A percentile compares a stretch with the other conserved stretches of the same genome.
Conservation (phyloP, 1,140 invertebrate species). For the Meloidogyne hapla region DNA sequence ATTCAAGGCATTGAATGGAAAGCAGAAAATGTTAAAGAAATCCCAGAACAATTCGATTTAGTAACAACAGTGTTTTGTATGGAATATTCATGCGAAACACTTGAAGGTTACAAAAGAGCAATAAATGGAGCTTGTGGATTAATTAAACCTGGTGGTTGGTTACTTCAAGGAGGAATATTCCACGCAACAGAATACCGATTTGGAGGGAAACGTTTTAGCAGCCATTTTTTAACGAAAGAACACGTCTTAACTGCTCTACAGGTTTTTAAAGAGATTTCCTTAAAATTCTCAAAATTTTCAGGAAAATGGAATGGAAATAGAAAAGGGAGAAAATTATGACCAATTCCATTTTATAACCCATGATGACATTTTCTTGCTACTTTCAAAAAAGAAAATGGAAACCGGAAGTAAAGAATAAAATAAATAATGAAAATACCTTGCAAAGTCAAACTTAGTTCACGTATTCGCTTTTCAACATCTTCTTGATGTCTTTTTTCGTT, state of each 20-base stretch:
- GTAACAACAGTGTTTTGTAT: slow-evolving; percentile 60
- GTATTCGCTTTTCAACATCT: slow-evolving; percentile 20
- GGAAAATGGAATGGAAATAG: slow-evolving; percentile 56
- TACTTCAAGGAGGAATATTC: slow-evolving; percentile 55
- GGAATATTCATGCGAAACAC: slow-evolving; percentile 59
- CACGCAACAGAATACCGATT: slow-evolving; percentile 53
- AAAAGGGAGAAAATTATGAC: slow-evolving; percentile 15
- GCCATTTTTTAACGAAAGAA: slow-evolving; percentile 47
- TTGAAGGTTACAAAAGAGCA: slow-evolving; percentile 51
- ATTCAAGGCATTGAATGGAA: slow-evolving; percentile 46
- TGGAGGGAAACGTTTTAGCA: slow-evolving; percentile 51
- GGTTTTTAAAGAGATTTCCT: slow-evolving; percentile 1
- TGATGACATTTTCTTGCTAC: slow-evolving; percentile 59
- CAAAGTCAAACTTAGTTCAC: background rate
- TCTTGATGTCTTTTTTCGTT: slow-evolving; percentile 28
- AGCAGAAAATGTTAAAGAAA: slow-evolving; percentile 13
- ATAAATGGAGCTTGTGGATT: slow-evolving; percentile 28
- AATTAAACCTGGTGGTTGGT: slow-evolving; percentile 49
- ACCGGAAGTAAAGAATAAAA: background rate
- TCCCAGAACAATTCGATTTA: slow-evolving; percentile 57
- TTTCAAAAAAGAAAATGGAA: slow-evolving; percentile 53
- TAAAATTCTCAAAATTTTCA: slow-evolving; percentile 25
- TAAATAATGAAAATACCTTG: slow-evolving; percentile 3
- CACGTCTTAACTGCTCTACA: slow-evolving; percentile 34
- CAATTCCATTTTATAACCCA: slow-evolving; percentile 55